Base-by-base conservation (phyloP, 2,888 invertebrate species). In the Phasia obesa region DNA sequence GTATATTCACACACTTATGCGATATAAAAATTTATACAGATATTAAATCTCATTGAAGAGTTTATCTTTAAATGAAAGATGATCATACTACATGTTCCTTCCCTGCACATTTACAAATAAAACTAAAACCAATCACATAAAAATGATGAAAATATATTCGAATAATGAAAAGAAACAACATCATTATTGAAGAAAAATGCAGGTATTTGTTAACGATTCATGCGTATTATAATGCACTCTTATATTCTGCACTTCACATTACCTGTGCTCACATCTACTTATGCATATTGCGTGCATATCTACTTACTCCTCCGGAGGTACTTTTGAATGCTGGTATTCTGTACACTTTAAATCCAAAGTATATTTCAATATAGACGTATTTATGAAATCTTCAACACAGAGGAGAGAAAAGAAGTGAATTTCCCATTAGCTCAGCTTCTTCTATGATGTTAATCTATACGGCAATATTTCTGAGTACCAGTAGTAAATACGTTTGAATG, bases 131-230 rank as follows among this genome's bases (percentile, higher is more conserved):
- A 57, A 57, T 57, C 53, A 71, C 31, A 64, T 23, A 9, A 21
- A 55, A 27, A 42, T 62, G 38, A 31, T 64, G 42, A 49, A 64
- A 67, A 57, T 51, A 53, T 60, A 57, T 65, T 57, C 64, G 4
- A 25, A 44, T 55, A 38, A 78, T 49, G 47, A 49, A 42, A 55
- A 78, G 17, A 42, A 53, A 57, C 64, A 47, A 9, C 13, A 47
- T 55, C 51, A 31, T 73, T 75, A 62, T 77, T 42, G 55, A 64
- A 78, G 49, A 78, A 78, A 65, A 70, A 38, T 71, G 49, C 77
- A 78, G 78, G 71, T 51, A 78, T 65, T 78, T 71, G 49, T 69
- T 19, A 69, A 49, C 49, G 38, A 69, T 55, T 69, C 69, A 62
- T 69, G 80, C 62, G 62, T 80, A 75, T 38, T 69, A 47, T 53